Conservation (phyloP, 2,113 vertebrate species). For the Nerophis lumbriciformis region DNA sequence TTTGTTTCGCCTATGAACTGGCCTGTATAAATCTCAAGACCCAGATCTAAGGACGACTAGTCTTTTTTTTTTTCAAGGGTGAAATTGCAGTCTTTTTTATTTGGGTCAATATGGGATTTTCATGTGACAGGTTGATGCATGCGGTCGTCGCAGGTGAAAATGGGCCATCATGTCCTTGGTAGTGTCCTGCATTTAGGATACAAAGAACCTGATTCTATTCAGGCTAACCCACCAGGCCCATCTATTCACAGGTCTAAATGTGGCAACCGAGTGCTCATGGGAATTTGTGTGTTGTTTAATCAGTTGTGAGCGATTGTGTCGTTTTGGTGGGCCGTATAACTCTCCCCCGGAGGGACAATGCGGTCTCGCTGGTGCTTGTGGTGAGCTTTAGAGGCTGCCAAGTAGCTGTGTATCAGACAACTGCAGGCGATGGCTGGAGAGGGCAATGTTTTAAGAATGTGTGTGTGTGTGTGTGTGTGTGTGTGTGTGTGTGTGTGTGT, state of each 20-base stretch:
- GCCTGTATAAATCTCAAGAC: no score
- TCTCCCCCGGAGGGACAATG: slow-evolving; percentile 29
- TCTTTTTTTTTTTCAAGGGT: no score
- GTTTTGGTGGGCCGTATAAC: slow-evolving; percentile 11
- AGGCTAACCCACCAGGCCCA: slow-evolving; percentile 12
- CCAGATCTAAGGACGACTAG: no score
- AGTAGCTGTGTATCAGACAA: slow-evolving; percentile 34
- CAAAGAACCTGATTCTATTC: slow-evolving; percentile 7
- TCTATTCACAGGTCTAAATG: slow-evolving; percentile 15
- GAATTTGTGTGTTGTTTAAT: slow-evolving; percentile 29
- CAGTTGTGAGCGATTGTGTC: slow-evolving; percentile 22
- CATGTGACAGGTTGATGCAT: background rate
- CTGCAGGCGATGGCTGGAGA: slow-evolving; percentile 42
- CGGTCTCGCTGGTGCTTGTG: slow-evolving; percentile 27
- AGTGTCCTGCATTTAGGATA: slow-evolving; percentile 6
- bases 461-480: slow-evolving; percentile 1
- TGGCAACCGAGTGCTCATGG: slow-evolving; percentile 17
- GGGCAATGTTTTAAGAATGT: slow-evolving; percentile 21
- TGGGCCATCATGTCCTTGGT: slow-evolving; percentile 15
- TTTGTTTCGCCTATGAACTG: no score
- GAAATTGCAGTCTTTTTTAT: no score
- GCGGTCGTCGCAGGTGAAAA: background rate
- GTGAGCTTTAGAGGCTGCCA: slow-evolving; percentile 29
- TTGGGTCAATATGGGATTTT: no score
- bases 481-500: no score